Percentiles rank a stretch among this genome's conserved stretches.
Conservation (phyloP, 2,797 vertebrate species). For the Sphaeramia orbicularis region DNA sequence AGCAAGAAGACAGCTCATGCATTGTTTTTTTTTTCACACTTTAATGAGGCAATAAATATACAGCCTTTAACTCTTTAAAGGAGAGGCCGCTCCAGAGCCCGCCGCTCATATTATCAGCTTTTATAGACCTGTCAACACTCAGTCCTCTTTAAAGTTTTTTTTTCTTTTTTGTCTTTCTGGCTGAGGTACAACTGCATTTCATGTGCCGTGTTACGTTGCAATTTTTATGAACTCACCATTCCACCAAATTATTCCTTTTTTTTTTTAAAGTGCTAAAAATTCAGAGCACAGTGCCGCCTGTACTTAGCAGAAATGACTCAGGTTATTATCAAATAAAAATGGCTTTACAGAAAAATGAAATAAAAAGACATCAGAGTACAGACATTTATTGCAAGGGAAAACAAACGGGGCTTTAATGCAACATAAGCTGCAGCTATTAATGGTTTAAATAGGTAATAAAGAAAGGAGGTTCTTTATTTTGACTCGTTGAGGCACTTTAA, state of each 20-base stretch:
- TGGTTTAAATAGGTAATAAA: constrained; percentile 80
- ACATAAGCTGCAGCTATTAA: constrained; percentile 71
- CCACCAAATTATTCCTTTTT: constrained; percentile 79
- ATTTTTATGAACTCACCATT: constrained; percentile 87
- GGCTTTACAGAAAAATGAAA: constrained; percentile 72
- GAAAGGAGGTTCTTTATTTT: constrained; percentile 61
- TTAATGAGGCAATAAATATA: constrained; percentile 89
- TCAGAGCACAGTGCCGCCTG: constrained; percentile 40
- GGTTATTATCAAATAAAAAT: constrained; percentile 78
- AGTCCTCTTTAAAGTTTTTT: constrained; percentile 57
- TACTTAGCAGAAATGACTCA: constrained; percentile 61
- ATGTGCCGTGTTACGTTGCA: constrained; percentile 78
- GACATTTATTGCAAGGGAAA: constrained; percentile 72
- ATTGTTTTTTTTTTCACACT: constrained; percentile 79
- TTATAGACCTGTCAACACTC: constrained; percentile 93
- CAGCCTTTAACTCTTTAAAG: constrained; percentile 87
- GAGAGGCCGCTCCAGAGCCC: constrained; percentile 86
- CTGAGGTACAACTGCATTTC: constrained; percentile 69
- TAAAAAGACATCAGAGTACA: constrained; percentile 66
- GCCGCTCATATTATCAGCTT: constrained; percentile 90
- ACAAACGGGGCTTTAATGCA: constrained; percentile 77
- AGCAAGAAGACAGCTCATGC: constrained; percentile 81
- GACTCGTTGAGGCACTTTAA: constrained; percentile 62
- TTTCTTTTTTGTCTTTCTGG: constrained; percentile 67
- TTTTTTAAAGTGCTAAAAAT: constrained; percentile 59